Evolutionary conservation across 2,797 vertebrate species (phyloP), one percentile per base, ranked within the genome.

Genomic region (Gobionotothen gibberifrons): DNA sequence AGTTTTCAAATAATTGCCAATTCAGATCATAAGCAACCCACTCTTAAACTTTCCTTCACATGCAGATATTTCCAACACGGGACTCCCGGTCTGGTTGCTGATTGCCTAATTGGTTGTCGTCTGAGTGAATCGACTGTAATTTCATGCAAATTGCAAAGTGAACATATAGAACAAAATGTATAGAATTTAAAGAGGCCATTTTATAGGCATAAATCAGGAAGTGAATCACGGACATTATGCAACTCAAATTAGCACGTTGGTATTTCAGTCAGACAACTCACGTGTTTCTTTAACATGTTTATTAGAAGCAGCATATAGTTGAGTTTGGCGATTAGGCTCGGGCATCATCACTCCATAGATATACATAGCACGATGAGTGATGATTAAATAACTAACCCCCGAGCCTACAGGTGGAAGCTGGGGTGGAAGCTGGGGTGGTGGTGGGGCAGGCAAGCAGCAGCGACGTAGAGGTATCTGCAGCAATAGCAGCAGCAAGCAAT

Each of bases 31-130:
- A 69, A 55, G 29, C 44, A 56, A 15, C 53, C 13, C 14, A 15
- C 59, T 66, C 73, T 49, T 40, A 13, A 61, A 47, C 42, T 64
- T 4, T 52, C 26, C 19, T 39, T 71, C 62, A 54, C 47, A 69
- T 6, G 9, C 56, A 53, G 48, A 77, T n/a, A 52, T 39, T 42
- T 67, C 43, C 55, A 19, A 54, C 21, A 67, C 3, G 2, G 69
- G 19, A 17, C 59, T 77, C 60, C 46, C 10, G 26, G 26, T 26
- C 26, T 26, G 62, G 14, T 2, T 9, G 1, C 66, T 61, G 69
- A 88, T 64, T 82, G 69, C 79, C 53, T 62, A 72, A 78, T 79
- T 72, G 74, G 52, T 40, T 13, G 49, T 59, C 47, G 68, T 40
- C 46, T 74, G 13, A 3, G 51, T 52, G 74, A 73, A 73, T 53